phyloP scores from a whole-genome alignment of 92 coral and sea anemone species.

The Epizoanthus scotinus region DNA sequence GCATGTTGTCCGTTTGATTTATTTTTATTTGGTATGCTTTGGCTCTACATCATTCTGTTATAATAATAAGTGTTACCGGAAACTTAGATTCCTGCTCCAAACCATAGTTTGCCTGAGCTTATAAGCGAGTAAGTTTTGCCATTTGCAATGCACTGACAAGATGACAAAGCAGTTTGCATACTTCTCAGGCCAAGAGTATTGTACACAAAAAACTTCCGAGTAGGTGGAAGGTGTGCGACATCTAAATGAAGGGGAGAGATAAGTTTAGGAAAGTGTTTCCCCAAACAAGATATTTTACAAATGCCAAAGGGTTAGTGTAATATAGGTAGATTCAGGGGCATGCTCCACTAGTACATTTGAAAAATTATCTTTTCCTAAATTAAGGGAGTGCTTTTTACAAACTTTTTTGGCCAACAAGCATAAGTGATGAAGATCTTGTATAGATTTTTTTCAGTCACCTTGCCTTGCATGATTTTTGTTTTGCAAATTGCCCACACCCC shows the following conservation, averaged over 20 bases:
- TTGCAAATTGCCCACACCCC: constrained; percentile 8
- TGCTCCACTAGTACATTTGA: constrained; percentile 10
- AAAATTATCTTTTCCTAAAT: constrained; percentile 6
- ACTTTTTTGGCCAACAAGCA: constrained; percentile 6
- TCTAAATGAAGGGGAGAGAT: too few relatives aligned
- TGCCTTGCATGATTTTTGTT: constrained; percentile 1
- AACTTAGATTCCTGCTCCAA: neutral
- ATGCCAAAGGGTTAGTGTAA: neutral
- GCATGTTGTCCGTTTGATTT: constrained; percentile 1
- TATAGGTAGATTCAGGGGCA: neutral
- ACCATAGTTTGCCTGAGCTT: too few relatives aligned
- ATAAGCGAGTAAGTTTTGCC: too few relatives aligned
- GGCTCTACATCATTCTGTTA: constrained; percentile 6
- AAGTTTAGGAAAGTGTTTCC: too few relatives aligned
- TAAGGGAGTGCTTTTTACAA: constrained; percentile 5
- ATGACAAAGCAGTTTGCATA: too few relatives aligned
- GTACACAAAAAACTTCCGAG: too few relatives aligned
- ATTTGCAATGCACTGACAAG: too few relatives aligned
- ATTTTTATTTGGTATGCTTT: constrained; percentile 9
- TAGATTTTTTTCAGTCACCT: constrained; percentile 8
- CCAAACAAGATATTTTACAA: too few relatives aligned
- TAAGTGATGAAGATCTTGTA: neutral
- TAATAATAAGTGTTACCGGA: constrained; percentile 1
- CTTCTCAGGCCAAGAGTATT: too few relatives aligned
- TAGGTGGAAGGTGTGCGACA: too few relatives aligned